A percentile compares a stretch with the other conserved stretches of the same genome.
These are phyloP conservation scores for Acleris laterana DNA, from an alignment of 2,888 invertebrate species.

Conservation along the genomic window DNA sequence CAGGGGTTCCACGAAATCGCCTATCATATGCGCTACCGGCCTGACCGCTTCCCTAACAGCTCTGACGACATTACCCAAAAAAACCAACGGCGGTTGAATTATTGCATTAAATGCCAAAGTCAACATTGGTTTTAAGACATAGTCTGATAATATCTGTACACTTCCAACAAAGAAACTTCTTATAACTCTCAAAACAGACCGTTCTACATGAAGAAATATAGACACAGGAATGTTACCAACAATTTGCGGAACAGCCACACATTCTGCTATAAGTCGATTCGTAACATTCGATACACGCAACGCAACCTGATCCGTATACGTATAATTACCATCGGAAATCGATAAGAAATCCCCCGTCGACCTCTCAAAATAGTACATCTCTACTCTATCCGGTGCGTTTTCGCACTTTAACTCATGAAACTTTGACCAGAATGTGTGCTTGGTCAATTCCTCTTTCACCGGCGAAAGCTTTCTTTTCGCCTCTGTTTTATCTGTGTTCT, in stretches of 20 bases:
- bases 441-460: not conserved
- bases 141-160: slow-evolving; percentile 28
- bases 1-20: slow-evolving; percentile 20
- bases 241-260: slow-evolving; percentile 15
- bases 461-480: not conserved
- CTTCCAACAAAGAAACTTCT: slow-evolving; percentile 16
- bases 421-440: slow-evolving; percentile 12
- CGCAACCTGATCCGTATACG: slow-evolving; percentile 20
- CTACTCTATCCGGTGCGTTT: slow-evolving; percentile 18
- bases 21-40: slow-evolving; percentile 14
- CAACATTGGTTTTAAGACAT: slow-evolving; percentile 15
- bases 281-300: slow-evolving; percentile 9
- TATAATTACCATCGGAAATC: slow-evolving; percentile 6
- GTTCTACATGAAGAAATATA: slow-evolving; percentile 13
- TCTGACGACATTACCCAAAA: slow-evolving; percentile 12
- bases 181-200: slow-evolving; percentile 5
- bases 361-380: slow-evolving; percentile 25
- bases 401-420: slow-evolving; percentile 9
- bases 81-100: slow-evolving; percentile 26
- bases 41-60: slow-evolving; percentile 10
- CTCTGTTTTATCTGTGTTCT: not conserved
- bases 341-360: slow-evolving; percentile 18
- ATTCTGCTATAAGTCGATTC: slow-evolving; percentile 16
- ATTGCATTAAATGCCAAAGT: slow-evolving; percentile 23
- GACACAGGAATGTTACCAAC: slow-evolving; percentile 12